Percentiles rank a stretch among this genome's conserved stretches.
Conservation (phyloP, 1,140 invertebrate genomes). For the Drosophila oshimai region DNA sequence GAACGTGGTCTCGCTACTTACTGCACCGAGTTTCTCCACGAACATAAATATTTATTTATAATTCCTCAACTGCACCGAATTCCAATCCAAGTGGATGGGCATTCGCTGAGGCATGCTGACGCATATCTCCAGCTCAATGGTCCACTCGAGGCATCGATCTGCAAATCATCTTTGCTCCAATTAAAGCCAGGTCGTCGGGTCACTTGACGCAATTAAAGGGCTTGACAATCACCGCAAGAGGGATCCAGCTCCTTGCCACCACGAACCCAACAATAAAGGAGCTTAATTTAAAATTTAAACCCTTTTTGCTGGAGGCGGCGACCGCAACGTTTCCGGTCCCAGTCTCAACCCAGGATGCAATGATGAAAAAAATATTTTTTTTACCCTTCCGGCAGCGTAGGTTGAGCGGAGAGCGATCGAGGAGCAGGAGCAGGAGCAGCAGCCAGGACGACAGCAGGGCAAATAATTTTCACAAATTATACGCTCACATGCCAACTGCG, state of each 20-base stretch:
- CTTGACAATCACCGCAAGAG: constrained; percentile 24
- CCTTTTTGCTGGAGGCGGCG: constrained; percentile 70
- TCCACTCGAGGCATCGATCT: constrained; percentile 40
- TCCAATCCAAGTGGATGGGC: constrained; percentile 19
- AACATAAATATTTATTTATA: constrained; percentile 17
- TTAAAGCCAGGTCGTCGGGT: constrained; percentile 44
- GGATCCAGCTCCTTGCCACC: background rate
- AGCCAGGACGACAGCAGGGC: constrained; percentile 60
- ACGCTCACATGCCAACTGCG: constrained; percentile 74
- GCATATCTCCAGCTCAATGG: constrained; percentile 5
- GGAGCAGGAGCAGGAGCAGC: constrained; percentile 5
- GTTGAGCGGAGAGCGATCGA: constrained; percentile 8
- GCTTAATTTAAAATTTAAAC: constrained; percentile 77
- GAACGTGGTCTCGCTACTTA: too few species aligned
- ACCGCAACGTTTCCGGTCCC: constrained; percentile 68
- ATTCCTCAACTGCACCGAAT: background rate
- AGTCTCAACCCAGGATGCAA: constrained; percentile 44
- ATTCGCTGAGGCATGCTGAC: background rate
- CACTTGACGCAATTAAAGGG: constrained; percentile 66
- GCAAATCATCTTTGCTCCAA: constrained; percentile 64
- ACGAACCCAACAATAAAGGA: constrained; percentile 36
- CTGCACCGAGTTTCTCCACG: too few species aligned
- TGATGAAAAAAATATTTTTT: constrained; percentile 67
- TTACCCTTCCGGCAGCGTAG: constrained; percentile 34
- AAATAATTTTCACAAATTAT: constrained; percentile 80